Evolutionary conservation across 2,888 invertebrate species (phyloP).

Genomic region (Cephus sareptanus): DNA sequence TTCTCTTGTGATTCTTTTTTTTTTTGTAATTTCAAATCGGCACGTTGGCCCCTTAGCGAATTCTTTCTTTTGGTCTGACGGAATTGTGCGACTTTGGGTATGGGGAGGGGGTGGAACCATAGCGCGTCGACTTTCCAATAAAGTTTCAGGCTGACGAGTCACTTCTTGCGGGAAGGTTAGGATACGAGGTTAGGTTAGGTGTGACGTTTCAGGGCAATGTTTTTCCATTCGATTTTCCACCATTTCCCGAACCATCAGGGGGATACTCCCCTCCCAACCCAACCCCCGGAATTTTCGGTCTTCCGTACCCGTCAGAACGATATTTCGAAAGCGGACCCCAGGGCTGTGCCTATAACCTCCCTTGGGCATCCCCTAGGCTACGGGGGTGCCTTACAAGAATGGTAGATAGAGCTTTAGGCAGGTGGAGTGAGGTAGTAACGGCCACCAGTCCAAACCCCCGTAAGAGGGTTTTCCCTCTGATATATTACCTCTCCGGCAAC

Average conservation of each 20-base stretch:
- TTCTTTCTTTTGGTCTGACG: background rate
- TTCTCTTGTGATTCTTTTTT: slow-evolving; percentile 12
- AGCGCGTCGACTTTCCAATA: slow-evolving; percentile 18
- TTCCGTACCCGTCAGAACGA: slow-evolving; percentile 37
- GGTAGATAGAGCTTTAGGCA: slow-evolving; percentile 25
- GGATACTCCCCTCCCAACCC: background rate
- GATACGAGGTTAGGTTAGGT: background rate
- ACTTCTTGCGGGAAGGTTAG: background rate
- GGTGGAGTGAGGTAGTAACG: slow-evolving; percentile 46
- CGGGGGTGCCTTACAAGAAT: slow-evolving; percentile 24
- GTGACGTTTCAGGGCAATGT: background rate
- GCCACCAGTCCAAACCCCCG: slow-evolving; percentile 37
- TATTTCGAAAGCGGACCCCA: slow-evolving; percentile 55
- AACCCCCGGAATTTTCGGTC: background rate
- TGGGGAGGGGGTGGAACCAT: slow-evolving; percentile 15
- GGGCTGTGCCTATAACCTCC: slow-evolving; percentile 40
- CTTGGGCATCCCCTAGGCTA: slow-evolving; percentile 34
- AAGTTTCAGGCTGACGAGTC: background rate
- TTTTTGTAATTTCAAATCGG: background rate
- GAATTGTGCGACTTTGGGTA: slow-evolving; percentile 6
- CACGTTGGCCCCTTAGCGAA: background rate
- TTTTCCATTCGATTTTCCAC: slow-evolving; percentile 42
- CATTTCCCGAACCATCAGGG: slow-evolving; percentile 22
- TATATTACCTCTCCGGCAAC: slow-evolving; percentile 62
- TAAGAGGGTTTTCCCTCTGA: slow-evolving; percentile 46